Conservation (phyloP, 2,888 invertebrate genomes). For the Pyrochroa serraticornis region DNA sequence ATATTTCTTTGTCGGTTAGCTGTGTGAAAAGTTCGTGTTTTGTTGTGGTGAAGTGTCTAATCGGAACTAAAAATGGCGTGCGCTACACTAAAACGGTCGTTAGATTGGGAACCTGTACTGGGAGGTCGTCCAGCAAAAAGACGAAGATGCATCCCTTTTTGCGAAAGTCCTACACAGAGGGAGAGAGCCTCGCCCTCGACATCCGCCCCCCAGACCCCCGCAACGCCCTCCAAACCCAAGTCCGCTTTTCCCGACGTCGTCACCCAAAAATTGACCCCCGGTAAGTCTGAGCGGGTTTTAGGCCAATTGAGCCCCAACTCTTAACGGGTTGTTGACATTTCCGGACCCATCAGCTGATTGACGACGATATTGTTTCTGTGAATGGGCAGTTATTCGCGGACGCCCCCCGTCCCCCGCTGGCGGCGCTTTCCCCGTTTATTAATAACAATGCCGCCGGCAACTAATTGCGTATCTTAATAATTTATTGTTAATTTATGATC, state of each 20-base stretch:
- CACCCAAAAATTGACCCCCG: slow-evolving; percentile 85
- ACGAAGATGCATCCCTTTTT: slow-evolving; percentile 89
- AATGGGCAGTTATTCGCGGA: too few relatives aligned
- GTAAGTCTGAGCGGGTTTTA: slow-evolving; percentile 63
- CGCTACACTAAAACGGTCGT: slow-evolving; percentile 93
- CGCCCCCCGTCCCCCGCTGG: too few relatives aligned
- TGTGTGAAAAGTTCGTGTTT: slow-evolving; percentile 67
- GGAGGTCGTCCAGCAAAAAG: slow-evolving; percentile 87
- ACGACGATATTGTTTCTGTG: slow-evolving; percentile 8
- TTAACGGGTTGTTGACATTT: slow-evolving; percentile 43
- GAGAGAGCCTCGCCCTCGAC: slow-evolving; percentile 49
- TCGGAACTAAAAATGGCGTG: slow-evolving; percentile 84
- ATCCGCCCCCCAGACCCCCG: slow-evolving; percentile 29
- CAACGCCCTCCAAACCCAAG: slow-evolving; percentile 61
- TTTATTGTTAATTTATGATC: not conserved
- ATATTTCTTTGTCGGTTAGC: slow-evolving; percentile 38
- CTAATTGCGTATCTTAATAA: slow-evolving; percentile 7
- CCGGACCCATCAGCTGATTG: slow-evolving; percentile 51
- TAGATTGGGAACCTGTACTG: slow-evolving; percentile 93
- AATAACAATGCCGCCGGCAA: not conserved
- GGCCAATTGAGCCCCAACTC: slow-evolving; percentile 6
- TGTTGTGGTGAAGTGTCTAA: slow-evolving; percentile 29
- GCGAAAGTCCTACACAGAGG: slow-evolving; percentile 64
- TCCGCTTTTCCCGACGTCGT: slow-evolving; percentile 83
- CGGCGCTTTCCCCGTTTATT: too few relatives aligned